These are phyloP conservation scores for Dunckerocampus dactyliophorus DNA, from an alignment of 2,113 vertebrate genomes.

Conservation along the genomic window DNA sequence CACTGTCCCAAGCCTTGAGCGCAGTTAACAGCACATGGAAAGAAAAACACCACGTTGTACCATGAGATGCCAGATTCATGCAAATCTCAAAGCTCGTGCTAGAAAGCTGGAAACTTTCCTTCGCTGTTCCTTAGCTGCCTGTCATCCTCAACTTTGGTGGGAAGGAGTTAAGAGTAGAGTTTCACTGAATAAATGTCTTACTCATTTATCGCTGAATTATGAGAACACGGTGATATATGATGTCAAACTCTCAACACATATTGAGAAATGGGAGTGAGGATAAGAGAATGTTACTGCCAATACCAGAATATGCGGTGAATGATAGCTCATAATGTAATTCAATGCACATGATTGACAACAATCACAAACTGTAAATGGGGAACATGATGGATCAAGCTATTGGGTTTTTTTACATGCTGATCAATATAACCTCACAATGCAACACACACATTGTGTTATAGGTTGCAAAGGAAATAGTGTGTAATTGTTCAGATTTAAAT, in stretches of 20 bases:
- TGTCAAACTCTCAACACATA: constrained; percentile 18
- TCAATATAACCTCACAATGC: too few species aligned
- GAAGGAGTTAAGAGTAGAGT: constrained; percentile 18
- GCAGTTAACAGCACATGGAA: constrained; percentile 78
- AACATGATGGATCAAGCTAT: too few species aligned
- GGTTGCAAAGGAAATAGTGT: too few species aligned
- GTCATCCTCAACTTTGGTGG: constrained; percentile 50
- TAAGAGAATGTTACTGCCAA: not conserved
- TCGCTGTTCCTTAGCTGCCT: constrained; percentile 36
- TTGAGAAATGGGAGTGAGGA: not conserved
- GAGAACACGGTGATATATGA: constrained; percentile 11
- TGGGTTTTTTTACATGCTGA: too few species aligned
- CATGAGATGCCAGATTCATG: constrained; percentile 47
- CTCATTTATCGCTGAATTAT: constrained; percentile 18
- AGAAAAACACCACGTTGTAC: constrained; percentile 70
- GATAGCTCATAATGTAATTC: not conserved
- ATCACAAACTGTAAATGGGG: too few species aligned
- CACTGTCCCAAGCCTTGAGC: constrained; percentile 67
- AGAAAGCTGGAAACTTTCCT: constrained; percentile 57
- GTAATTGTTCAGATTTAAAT: too few species aligned
- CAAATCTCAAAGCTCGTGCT: constrained; percentile 42
- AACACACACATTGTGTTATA: too few species aligned
- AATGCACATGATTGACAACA: constrained; percentile 7
- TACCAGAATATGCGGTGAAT: not conserved
- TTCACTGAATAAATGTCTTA: constrained; percentile 37